These are phyloP conservation scores for Craterocephalus amniculus DNA, from an alignment of 2,797 vertebrate genomes.

Conservation along the genomic window DNA sequence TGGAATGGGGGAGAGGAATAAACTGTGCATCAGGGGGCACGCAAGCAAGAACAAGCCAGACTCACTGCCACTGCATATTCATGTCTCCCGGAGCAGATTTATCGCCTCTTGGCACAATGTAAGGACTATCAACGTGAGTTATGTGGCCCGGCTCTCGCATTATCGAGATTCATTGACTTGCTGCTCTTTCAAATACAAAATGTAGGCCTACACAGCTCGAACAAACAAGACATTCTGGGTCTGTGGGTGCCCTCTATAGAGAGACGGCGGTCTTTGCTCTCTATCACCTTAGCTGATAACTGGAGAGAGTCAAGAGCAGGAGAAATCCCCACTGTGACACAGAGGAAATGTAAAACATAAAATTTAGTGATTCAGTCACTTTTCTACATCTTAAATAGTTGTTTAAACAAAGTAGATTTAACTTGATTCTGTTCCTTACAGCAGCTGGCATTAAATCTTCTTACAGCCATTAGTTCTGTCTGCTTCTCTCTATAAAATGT, in stretches of 20 bases:
- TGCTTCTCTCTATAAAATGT: conserved; percentile 18
- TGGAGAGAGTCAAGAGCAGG: conserved; percentile 59
- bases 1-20: conserved; percentile 67
- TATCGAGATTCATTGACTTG: conserved; percentile 90
- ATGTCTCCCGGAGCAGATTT: conserved; percentile 86
- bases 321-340: conserved; percentile 43
- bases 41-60: conserved; percentile 71
- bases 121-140: conserved; percentile 90
- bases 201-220: conserved; percentile 70
- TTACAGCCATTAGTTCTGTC: conserved; percentile 21
- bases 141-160: conserved; percentile 87
- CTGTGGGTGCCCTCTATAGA: conserved; percentile 92
- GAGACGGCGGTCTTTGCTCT: conserved; percentile 79
- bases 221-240: conserved; percentile 86
- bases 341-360: conserved; percentile 21
- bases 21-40: conserved; percentile 73
- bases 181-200: conserved; percentile 83
- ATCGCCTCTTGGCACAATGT: conserved; percentile 86
- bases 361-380: conserved; percentile 15
- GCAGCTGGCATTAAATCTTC: conserved; percentile 19
- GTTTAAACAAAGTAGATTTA: conserved; percentile 15
- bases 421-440: conserved; percentile 25
- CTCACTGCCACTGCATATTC: conserved; percentile 85
- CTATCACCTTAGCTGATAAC: conserved; percentile 68
- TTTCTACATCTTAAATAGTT: conserved; percentile 12